Base-by-base conservation (phyloP, 2,888 invertebrate species). In the Troides aeacus region DNA sequence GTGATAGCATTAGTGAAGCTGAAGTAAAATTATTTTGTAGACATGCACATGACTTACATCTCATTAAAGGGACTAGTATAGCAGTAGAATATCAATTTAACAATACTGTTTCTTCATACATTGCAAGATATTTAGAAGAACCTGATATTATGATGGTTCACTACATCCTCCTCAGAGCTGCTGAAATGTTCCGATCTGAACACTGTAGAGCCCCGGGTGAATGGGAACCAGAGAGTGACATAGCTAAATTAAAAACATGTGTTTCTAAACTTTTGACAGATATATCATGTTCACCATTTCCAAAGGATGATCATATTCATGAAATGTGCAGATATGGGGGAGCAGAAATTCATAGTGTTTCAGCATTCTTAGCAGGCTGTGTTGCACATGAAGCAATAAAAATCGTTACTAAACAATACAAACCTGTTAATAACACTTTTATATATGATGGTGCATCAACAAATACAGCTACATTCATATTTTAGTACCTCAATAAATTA, bases 331-430 rank as follows among this genome's bases (percentile, higher is more conserved):
- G 99, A 50, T 99, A 97, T 88, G 99, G 99, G 17, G 99, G 98
- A 15, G 95, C 97, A 15, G 99, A 99, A 88, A 92, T 99, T 71
- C 99, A 99, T 87, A 97, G 98, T 46, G 95, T 99, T 17, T 98
- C 99, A 17, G 97, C 99, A 8, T 97, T 97, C 83, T 92, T 99
- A 75, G 96, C 95, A 73, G 99, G 99, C 5, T 96, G 98, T 84
- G 97, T 97, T 39, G 99, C 99, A 10, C 99, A 99, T 82, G 99
- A 99, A 93, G 96, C 96, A 6, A 98, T 99, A 74, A 99, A 99
- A 93, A 93, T 99, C 70, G 94, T 99, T 68, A 99, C 99, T 3
- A 95, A 95, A 81, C 99, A 99, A 92, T 99, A 98, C 88, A 97
- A 98, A 81, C 99, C 99, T 56, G 94, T 99, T 69, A 96, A 99